Evolutionary conservation across 2,888 invertebrate species (phyloP).

Genomic region (Macropis europaea): DNA sequence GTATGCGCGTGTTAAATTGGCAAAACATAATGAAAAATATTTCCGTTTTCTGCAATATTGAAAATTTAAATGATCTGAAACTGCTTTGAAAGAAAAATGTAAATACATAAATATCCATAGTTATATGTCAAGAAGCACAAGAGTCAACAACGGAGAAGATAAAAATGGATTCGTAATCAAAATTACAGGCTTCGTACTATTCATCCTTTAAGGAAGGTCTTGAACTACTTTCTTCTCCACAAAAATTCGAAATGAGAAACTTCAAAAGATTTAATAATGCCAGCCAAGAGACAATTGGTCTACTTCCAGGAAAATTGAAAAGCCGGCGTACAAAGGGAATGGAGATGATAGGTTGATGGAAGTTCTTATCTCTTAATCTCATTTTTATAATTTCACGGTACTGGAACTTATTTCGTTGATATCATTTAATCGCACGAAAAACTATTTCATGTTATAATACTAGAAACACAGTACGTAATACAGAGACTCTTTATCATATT

Average conservation of each 20-base stretch:
- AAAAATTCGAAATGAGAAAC: conserved; percentile 56
- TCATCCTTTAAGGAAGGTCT: conserved; percentile 1
- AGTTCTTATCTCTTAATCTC: not conserved
- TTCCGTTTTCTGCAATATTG: not conserved
- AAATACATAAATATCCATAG: not conserved
- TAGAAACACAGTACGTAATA: not conserved
- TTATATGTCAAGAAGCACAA: not conserved
- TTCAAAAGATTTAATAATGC: conserved; percentile 75
- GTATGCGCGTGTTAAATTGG: no score
- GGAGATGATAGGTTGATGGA: conserved; percentile 18
- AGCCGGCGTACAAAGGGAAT: conserved; percentile 20
- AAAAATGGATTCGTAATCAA: not conserved
- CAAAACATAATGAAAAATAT: no score
- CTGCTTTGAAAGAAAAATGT: no score
- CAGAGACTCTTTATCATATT: conserved; percentile 27
- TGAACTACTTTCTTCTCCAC: conserved; percentile 14
- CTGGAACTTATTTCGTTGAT: conserved; percentile 4
- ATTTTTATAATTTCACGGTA: conserved; percentile 11
- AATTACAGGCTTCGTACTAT: conserved; percentile 12
- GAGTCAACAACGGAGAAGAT: not conserved
- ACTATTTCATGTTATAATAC: conserved; percentile 4
- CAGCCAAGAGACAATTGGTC: conserved; percentile 69
- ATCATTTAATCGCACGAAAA: conserved; percentile 11
- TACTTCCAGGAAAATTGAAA: conserved; percentile 42
- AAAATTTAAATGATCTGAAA: no score